Evolutionary conservation across 2,888 invertebrate species (phyloP).

Genomic region (Luffia ferchaultella): DNA sequence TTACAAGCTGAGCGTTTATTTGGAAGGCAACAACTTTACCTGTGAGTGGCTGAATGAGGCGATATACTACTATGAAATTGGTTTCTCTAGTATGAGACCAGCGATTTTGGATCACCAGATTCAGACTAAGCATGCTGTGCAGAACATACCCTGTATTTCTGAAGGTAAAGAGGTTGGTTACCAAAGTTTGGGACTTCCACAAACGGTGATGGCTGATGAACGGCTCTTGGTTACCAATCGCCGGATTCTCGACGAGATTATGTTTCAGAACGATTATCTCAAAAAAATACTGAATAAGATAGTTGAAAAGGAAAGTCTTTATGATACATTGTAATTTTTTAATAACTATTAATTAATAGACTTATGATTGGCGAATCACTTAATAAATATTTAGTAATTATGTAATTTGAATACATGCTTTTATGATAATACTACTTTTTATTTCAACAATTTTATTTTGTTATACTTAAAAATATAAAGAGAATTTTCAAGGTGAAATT

Average conservation of each 20-base stretch:
- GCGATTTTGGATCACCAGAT: conserved; percentile 17
- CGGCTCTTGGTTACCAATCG: conserved; percentile 36
- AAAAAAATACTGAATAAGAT: not conserved
- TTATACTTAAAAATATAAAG: too few species aligned
- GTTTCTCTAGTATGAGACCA: conserved; percentile 40
- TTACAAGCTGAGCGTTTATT: conserved; percentile 27
- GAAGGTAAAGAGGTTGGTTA: conserved; percentile 15
- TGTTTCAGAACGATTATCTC: conserved; percentile 32
- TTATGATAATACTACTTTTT: too few species aligned
- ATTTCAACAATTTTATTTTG: too few species aligned
- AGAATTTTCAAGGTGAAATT: too few species aligned
- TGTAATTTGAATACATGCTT: too few species aligned
- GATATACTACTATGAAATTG: conserved; percentile 36
- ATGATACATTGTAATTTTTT: too few species aligned
- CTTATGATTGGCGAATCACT: too few species aligned
- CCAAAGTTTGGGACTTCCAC: not conserved
- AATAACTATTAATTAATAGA: too few species aligned
- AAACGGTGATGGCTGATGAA: conserved; percentile 28
- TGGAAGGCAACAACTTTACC: conserved; percentile 41
- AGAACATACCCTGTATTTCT: conserved; percentile 38
- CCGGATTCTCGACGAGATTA: conserved; percentile 43
- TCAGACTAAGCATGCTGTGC: conserved; percentile 27
- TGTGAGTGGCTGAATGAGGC: conserved; percentile 43
- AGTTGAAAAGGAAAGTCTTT: too few species aligned
- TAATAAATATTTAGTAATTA: too few species aligned